A percentile compares a stretch with the other conserved stretches of the same genome.
Evolutionary conservation across 2,888 invertebrate species (phyloP).

Genomic region (Blomia tropicalis): DNA sequence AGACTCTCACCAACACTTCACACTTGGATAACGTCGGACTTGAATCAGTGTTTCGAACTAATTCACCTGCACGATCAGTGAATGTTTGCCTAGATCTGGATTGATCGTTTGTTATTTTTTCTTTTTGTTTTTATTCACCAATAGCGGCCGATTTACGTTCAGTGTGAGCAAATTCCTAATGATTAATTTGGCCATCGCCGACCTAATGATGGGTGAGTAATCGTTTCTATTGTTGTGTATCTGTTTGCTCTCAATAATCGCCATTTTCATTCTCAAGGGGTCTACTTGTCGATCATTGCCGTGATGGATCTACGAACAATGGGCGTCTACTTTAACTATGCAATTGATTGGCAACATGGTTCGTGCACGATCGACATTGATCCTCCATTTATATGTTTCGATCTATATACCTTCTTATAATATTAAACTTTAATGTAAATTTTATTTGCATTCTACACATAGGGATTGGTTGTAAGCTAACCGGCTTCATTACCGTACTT

Average conservation of each 20-base stretch:
- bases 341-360: constrained; percentile 74
- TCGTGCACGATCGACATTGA: constrained; percentile 28
- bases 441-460: neutral
- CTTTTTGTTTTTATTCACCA: too few species aligned
- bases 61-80: too few species aligned
- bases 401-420: neutral
- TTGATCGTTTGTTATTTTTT: too few species aligned
- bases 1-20: too few species aligned
- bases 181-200: constrained; percentile 69
- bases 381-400: neutral
- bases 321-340: constrained; percentile 73
- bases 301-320: constrained; percentile 65
- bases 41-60: too few species aligned
- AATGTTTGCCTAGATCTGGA: too few species aligned
- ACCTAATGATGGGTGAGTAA: constrained; percentile 55
- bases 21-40: too few species aligned
- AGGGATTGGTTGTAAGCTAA: constrained; percentile 56
- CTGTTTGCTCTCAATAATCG: neutral
- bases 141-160: constrained; percentile 32
- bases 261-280: constrained; percentile 34
- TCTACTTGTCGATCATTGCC: constrained; percentile 65
- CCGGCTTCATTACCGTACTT: constrained; percentile 73
- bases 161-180: constrained; percentile 54
- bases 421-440: neutral
- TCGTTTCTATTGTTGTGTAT: neutral